A percentile compares a stretch with the other conserved stretches of the same genome.
Evolutionary conservation across 2,797 vertebrate genomes (phyloP).

Genomic region (Chelonia mydas): DNA sequence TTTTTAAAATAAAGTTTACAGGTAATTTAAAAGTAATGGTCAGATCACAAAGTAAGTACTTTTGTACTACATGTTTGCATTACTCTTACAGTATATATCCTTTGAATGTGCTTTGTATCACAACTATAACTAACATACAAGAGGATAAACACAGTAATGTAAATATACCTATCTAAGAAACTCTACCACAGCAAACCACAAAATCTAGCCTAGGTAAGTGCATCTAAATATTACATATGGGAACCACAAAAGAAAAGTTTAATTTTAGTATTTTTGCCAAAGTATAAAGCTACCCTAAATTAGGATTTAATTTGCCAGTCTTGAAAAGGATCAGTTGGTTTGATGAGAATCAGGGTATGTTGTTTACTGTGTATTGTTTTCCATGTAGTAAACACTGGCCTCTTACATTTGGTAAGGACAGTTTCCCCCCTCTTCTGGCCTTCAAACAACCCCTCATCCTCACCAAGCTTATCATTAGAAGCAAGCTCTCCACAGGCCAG

Average conservation of each 20-base stretch:
- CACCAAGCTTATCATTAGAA: too few relatives aligned
- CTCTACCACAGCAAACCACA: background rate
- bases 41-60: background rate
- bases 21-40: background rate
- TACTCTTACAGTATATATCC: background rate
- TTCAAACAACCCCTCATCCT: too few relatives aligned
- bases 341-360: background rate
- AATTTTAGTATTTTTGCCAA: too few relatives aligned
- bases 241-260: too few relatives aligned
- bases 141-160: background rate
- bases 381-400: background rate
- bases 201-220: background rate
- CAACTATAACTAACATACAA: background rate
- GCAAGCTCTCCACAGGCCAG: too few relatives aligned
- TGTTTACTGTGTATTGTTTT: background rate
- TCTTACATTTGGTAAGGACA: background rate
- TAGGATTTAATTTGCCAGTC: too few relatives aligned
- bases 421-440: background rate
- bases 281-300: too few relatives aligned
- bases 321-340: background rate
- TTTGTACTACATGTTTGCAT: background rate
- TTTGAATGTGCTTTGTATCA: background rate
- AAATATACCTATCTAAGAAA: background rate
- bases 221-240: too few relatives aligned
- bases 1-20: background rate